These are phyloP conservation scores for Rhizoglyphus robini DNA, from an alignment of 1,140 invertebrate species.

Conservation along the genomic window DNA sequence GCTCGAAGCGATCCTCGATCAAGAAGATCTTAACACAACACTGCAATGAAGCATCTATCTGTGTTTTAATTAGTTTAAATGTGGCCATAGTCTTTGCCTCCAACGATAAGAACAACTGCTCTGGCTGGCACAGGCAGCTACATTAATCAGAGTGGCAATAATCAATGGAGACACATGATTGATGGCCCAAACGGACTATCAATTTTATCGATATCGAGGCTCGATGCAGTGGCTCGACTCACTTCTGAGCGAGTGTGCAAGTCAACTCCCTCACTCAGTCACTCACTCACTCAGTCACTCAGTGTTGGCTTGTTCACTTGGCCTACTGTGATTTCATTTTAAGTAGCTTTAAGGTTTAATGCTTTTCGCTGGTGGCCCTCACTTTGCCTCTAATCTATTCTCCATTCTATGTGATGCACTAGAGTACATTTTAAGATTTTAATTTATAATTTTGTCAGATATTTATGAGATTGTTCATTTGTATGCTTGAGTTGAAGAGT, in stretches of 20 bases:
- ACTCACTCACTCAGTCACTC: too few species aligned
- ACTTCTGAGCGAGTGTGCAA: neutral
- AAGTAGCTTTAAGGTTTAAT: slow-evolving; percentile 14
- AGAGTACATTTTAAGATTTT: too few species aligned
- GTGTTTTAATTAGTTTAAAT: slow-evolving; percentile 14
- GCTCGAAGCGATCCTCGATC: too few species aligned
- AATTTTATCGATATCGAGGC: slow-evolving; percentile 10
- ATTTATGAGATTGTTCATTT: slow-evolving; percentile 14
- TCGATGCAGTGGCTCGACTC: neutral
- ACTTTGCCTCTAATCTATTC: slow-evolving; percentile 6
- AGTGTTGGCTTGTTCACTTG: neutral
- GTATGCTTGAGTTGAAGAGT: neutral
- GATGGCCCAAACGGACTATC: slow-evolving; percentile 9
- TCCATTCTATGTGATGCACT: neutral
- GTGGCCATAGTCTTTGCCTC: neutral
- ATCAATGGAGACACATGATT: slow-evolving; percentile 13
- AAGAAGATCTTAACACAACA: too few species aligned
- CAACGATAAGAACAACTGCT: neutral
- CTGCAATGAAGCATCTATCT: too few species aligned
- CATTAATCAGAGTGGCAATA: slow-evolving; percentile 15
- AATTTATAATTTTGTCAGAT: slow-evolving; percentile 5
- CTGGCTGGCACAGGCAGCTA: neutral
- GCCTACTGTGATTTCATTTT: neutral
- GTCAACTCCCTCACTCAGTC: too few species aligned
- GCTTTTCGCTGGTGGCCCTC: neutral